Conservation (phyloP, 2,797 vertebrate species). For the Danio choprae region DNA sequence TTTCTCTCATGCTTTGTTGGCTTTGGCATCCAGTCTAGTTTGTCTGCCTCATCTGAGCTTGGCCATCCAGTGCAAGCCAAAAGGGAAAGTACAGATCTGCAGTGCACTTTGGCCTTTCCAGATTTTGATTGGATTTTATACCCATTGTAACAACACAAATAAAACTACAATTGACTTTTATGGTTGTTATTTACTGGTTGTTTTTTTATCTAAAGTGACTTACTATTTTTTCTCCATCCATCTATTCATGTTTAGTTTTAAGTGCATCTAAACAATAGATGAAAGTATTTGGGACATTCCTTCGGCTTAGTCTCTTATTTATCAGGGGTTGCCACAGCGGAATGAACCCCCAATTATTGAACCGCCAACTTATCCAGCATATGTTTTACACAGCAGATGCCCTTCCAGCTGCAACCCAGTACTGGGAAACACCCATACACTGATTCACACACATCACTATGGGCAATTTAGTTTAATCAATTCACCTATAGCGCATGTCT, state of each 20-base stretch:
- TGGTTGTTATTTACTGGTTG: not conserved
- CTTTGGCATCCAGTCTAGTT: constrained; percentile 6
- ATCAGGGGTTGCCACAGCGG: too few species aligned
- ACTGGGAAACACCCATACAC: too few species aligned
- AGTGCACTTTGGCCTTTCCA: not conserved
- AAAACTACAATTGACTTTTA: not conserved
- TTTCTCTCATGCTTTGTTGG: constrained; percentile 17
- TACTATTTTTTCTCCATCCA: not conserved
- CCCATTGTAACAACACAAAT: not conserved
- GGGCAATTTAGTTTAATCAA: too few species aligned
- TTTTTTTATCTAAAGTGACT: not conserved
- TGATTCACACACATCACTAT: too few species aligned
- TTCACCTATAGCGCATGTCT: too few species aligned
- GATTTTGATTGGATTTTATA: not conserved
- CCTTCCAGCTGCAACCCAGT: too few species aligned
- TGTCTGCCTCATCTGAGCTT: constrained; percentile 15
- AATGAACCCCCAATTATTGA: too few species aligned
- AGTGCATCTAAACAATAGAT: not conserved
- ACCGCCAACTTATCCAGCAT: too few species aligned
- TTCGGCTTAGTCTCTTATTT: too few species aligned
- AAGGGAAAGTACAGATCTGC: not conserved
- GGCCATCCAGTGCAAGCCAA: not conserved
- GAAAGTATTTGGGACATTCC: too few species aligned
- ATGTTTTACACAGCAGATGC: too few species aligned
- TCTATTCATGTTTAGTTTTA: not conserved